These are phyloP conservation scores for Tachycineta bicolor DNA, from an alignment of 2,113 vertebrate species.

Conservation along the genomic window DNA sequence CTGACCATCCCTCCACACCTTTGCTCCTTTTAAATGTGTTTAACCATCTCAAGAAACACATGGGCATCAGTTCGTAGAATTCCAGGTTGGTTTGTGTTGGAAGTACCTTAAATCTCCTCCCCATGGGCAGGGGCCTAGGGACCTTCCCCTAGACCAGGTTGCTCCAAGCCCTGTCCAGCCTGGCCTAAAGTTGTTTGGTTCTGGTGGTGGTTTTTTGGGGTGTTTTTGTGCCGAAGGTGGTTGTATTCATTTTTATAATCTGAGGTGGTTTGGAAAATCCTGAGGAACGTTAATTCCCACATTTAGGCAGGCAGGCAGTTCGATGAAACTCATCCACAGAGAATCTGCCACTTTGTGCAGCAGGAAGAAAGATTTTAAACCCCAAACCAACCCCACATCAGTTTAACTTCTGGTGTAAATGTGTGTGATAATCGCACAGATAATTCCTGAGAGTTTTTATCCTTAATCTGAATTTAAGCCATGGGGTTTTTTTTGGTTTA, in stretches of 20 bases:
- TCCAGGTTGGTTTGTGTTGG: background rate
- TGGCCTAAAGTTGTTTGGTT: background rate
- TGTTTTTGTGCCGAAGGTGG: background rate
- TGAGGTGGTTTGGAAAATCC: background rate
- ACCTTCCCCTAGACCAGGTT: background rate
- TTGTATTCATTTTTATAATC: background rate
- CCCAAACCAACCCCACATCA: background rate
- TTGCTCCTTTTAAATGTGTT: background rate
- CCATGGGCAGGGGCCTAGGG: background rate
- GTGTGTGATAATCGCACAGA: rapidly evolving
- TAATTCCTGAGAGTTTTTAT: rapidly evolving
- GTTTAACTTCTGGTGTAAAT: background rate
- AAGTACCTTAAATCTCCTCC: background rate
- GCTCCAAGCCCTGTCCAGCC: rapidly evolving
- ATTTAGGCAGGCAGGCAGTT: background rate
- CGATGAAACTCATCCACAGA: background rate
- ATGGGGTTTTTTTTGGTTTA: too few species aligned
- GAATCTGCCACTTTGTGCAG: background rate
- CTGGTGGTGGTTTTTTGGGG: background rate
- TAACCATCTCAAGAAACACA: background rate
- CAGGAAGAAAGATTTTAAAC: background rate
- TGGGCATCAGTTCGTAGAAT: background rate
- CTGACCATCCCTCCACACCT: background rate
- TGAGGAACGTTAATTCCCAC: background rate
- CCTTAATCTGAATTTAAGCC: background rate